These are phyloP conservation scores for Pithys albifrons DNA, from an alignment of 2,113 vertebrate genomes.

Conservation along the genomic window DNA sequence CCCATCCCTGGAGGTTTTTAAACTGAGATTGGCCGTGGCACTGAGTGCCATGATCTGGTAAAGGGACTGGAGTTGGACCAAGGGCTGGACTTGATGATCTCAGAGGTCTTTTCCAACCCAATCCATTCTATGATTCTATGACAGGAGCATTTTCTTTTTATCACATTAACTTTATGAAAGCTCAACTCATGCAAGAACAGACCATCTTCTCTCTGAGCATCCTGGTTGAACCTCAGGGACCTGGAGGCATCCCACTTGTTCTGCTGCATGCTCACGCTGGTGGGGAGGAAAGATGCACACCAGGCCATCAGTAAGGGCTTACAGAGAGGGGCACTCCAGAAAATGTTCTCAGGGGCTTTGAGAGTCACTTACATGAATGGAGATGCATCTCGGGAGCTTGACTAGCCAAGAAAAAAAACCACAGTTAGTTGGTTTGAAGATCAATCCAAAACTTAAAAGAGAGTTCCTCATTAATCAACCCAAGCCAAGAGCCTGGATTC, in stretches of 20 bases:
- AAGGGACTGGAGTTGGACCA: no score
- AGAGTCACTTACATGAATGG: conserved; percentile 87
- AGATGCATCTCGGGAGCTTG: conserved; percentile 84
- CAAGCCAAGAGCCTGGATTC: not conserved
- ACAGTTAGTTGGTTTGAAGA: not conserved
- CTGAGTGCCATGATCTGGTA: no score
- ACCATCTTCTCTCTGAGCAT: conserved; percentile 97
- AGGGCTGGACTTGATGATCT: no score
- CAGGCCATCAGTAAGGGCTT: not conserved
- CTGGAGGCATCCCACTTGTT: conserved; percentile 95
- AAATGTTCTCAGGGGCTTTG: not conserved
- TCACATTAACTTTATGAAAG: not conserved
- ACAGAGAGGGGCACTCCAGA: not conserved
- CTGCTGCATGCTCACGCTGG: conserved; percentile 89
- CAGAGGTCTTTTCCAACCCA: no score
- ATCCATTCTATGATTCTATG: no score
- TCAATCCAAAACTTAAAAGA: not conserved
- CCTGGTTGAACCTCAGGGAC: conserved; percentile 94
- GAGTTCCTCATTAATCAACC: not conserved
- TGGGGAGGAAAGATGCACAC: conserved; percentile 33
- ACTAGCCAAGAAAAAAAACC: conserved; percentile 62
- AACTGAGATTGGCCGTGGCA: no score
- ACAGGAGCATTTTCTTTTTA: not conserved
- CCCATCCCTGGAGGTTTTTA: no score
- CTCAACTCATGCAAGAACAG: conserved; percentile 9